Base-by-base conservation (phyloP, 2,888 invertebrate species). In the Rotaria magnacalcarata region DNA sequence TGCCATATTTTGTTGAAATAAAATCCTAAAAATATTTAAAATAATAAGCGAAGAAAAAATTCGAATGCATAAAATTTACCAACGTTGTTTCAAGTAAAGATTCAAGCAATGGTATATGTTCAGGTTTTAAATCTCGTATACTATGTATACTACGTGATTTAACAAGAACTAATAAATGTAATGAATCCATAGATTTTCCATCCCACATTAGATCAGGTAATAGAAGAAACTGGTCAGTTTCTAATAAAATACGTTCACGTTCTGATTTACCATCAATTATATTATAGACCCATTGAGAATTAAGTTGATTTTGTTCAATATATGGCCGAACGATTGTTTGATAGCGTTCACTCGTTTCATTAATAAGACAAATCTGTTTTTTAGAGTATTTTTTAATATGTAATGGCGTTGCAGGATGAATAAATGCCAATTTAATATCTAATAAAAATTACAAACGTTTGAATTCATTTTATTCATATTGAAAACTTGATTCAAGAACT, bases 161-260 rank as follows among this genome's bases (percentile, higher is more conserved):
- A 0, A 94, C 93, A 87, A 99, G 94, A 0, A 95, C 97, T 86
- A 96, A 91, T 14, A 96, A 91, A 90, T 98, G 96, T 24, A 99
- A 91, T 0, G 94, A 94, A 89, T 95, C 95, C 34, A 94, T 88
- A 84, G 92, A 92, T 84, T 93, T 91, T 24, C 95, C 95, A 91
- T 97, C 95, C 98, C 99, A 99, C 91, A 99, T 99, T 87, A 97
- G 92, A 91, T 99, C 99, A 0, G 96, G 96, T 0, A 96, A 89
- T 24, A 99, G 91, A 24, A 98, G 92, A 90, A 97, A 98, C 90
- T 95, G 94, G 10, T 93, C 89, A 90, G 96, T 95, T 90, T 95
- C 95, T 90, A 93, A 94, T 11, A 96, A 93, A 84, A 99, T 94
- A 88, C 96, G 93, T 47, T 98, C 97, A 4, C 93, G 92, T 92